Conservation (phyloP, 2,797 vertebrate genomes). For the Ateles fusciceps region DNA sequence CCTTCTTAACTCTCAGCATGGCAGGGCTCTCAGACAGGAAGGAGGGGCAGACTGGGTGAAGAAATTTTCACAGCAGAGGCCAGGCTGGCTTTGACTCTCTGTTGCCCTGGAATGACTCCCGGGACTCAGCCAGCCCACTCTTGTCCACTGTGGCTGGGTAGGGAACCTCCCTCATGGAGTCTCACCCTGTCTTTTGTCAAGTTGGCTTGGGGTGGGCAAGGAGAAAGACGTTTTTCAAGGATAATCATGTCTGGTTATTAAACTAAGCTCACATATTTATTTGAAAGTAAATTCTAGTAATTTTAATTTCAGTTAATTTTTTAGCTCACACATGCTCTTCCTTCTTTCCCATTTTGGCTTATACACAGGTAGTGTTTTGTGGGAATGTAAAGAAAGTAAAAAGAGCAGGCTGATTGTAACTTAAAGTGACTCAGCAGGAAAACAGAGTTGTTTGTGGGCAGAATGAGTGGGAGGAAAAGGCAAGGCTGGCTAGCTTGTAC, state of each 20-base stretch:
- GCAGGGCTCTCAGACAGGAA: background rate
- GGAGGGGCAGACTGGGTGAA: background rate
- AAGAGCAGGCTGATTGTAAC: constrained; percentile 52
- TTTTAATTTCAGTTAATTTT: constrained; percentile 59
- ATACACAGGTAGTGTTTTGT: constrained; percentile 25
- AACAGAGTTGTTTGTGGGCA: constrained; percentile 31
- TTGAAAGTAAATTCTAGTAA: constrained; percentile 51
- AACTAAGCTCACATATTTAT: constrained; percentile 16
- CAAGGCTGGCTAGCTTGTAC: background rate
- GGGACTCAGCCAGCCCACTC: background rate
- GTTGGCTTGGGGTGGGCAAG: background rate
- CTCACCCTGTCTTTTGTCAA: background rate
- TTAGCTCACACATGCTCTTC: constrained; percentile 25
- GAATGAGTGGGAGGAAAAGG: background rate
- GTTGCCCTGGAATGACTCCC: background rate
- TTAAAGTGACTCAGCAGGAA: constrained; percentile 41
- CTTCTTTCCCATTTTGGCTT: constrained; percentile 38
- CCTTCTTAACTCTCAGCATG: background rate
- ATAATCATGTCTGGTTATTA: constrained; percentile 5
- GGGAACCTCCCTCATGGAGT: background rate
- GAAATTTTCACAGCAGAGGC: background rate
- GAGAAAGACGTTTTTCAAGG: background rate
- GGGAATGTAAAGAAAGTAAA: constrained; percentile 57
- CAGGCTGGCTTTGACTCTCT: background rate
- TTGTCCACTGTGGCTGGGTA: background rate